Evolutionary conservation across 2,113 vertebrate genomes (phyloP), one percentile per base, ranked within the genome.

Genomic region (Poeciliopsis occidentalis): DNA sequence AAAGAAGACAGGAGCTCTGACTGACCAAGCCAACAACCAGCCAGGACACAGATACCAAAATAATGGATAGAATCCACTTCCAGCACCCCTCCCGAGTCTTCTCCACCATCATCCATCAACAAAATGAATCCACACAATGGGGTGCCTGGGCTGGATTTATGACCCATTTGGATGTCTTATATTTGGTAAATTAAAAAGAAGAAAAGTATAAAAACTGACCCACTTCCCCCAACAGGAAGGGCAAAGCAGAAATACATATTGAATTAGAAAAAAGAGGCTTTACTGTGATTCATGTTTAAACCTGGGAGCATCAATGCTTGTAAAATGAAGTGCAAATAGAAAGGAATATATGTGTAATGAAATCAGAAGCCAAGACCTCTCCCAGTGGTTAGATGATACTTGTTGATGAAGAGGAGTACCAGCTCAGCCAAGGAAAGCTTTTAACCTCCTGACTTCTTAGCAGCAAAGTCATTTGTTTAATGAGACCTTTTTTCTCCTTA

Each of bases 21-120:
- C 71, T 83, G 79, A 89, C 84, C 78, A 89, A 92, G 94, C 94
- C 94, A 95, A 87, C 70, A 82, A 91, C 81, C 80, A 84, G 84
- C 85, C 87, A 88, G 87, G 87, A 92, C 69, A 74, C 76, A 87
- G 80, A 76, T 71, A 67, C 65, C 77, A 84, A 74, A 90, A 92
- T 87, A 90, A 91, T 79, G 82, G 86, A 88, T 64, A 78, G 79
- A 82, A 80, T 83, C 80, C 67, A 80, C 87, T 82, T 92, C 86
- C 88, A 91, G 84, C 83, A 80, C 87, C 87, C 88, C 83, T 85
- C 86, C 87, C 27, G 80, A 84, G 86, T 85, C 69, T 60, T 76
- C 73, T 67, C 73, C 54, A 67, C 80, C 54, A 78, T 85, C 78
- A 88, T 92, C 87, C 77, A 89, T 92, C 90, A 90, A 79, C 82